phyloP scores from a whole-genome alignment of 2,888 invertebrate species.

The Encarsia formosa region DNA sequence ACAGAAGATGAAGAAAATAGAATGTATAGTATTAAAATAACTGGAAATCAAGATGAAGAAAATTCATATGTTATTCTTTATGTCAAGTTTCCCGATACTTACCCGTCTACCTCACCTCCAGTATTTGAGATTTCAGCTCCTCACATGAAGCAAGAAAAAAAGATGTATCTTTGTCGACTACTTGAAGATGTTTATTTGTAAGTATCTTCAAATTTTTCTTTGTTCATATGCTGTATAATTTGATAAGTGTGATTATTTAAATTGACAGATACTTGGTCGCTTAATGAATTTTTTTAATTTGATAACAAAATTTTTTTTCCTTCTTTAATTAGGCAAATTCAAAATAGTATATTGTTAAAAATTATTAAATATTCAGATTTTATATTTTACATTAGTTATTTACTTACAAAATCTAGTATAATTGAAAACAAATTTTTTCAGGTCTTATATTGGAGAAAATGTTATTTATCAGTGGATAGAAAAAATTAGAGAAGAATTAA shows the following conservation, averaged over 20 bases:
- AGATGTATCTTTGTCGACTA: slow-evolving; percentile 55
- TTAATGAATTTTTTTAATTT: no score
- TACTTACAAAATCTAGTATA: no score
- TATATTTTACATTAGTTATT: no score
- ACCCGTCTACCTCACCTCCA: slow-evolving; percentile 65
- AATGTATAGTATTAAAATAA: slow-evolving; percentile 61
- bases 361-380: no score
- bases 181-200: slow-evolving; percentile 68
- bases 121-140: slow-evolving; percentile 70
- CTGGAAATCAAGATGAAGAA: slow-evolving; percentile 52
- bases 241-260: no score
- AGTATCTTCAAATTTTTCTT: slow-evolving; percentile 42
- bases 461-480: slow-evolving; percentile 75
- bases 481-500: slow-evolving; percentile 62
- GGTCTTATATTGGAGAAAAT: slow-evolving; percentile 66
- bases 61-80: slow-evolving; percentile 54
- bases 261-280: no score
- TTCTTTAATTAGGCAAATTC: no score
- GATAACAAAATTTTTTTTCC: no score
- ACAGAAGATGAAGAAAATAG: slow-evolving; percentile 57
- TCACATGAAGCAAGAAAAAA: slow-evolving; percentile 60
- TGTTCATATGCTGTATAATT: no score
- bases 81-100: slow-evolving; percentile 62
- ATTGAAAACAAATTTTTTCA: no score
- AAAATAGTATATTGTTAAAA: no score